Conservation (phyloP, 1,140 invertebrate species). For the Pseudomyrmex gracilis region DNA sequence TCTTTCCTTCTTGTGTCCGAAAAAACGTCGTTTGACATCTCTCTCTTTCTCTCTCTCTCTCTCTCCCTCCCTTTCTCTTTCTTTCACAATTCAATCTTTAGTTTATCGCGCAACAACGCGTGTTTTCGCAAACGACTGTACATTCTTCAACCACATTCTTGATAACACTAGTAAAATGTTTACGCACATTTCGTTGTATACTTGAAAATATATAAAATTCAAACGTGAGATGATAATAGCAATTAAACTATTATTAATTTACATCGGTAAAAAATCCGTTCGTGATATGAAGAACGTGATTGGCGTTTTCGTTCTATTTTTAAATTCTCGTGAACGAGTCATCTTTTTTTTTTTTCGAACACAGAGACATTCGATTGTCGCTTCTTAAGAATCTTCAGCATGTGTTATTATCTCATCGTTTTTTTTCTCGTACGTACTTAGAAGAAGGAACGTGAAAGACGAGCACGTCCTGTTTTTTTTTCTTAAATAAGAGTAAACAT, state of each 20-base stretch:
- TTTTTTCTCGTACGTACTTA: background rate
- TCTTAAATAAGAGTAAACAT: background rate
- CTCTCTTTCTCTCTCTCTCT: background rate
- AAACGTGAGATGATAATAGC: background rate
- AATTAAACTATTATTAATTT: background rate
- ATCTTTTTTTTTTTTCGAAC: background rate
- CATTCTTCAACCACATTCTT: background rate
- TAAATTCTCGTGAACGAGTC: slow-evolving; percentile 16
- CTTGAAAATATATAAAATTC: background rate
- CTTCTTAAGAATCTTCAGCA: background rate
- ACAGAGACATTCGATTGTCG: slow-evolving; percentile 21
- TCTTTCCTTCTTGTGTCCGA: background rate
- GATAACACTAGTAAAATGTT: slow-evolving; percentile 10
- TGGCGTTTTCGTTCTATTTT: background rate
- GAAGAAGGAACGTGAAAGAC: slow-evolving; percentile 11
- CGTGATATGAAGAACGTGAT: background rate
- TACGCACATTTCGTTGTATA: slow-evolving; percentile 13
- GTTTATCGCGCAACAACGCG: no score
- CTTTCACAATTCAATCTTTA: no score
- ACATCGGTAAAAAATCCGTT: background rate
- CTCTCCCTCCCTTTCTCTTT: no score
- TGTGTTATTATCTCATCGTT: background rate
- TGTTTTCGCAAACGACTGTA: no score
- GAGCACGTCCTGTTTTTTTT: background rate
- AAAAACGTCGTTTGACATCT: background rate